Base-by-base conservation (phyloP, 2,113 vertebrate genomes). In the Campylorhamphus procurvoides region DNA sequence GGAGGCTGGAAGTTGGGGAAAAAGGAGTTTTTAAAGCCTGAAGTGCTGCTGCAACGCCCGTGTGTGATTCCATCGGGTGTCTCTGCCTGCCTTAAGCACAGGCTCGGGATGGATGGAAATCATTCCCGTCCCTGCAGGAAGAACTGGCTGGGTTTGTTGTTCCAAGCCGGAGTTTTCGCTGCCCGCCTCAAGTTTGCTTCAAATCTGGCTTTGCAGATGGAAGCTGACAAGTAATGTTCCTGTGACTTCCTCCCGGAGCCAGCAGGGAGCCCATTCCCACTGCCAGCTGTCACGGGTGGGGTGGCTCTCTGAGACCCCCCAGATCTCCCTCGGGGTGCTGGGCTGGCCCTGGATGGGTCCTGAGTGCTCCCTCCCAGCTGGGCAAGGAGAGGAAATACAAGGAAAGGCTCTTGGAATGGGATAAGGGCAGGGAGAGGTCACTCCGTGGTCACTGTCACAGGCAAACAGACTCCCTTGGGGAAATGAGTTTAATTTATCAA, bases 161-260 rank as follows among this genome's bases (percentile, higher is more conserved):
- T 84, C 18, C 4, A 18, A 42, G 63, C 44, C 18, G 7, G 35
- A 69, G 73, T 64, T 74, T 74, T 7, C 7, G 62, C 83, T 79
- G 79, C 94, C 92, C 66, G 14, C 12, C 6, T 0, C 53, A 6
- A 94, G 35, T 86, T 94, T 55, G 20, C 81, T 83, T 69, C 22
- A 89, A 74, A 74, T 87, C 84, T 96, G 96, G 9, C n/a, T 93
- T 80, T 84, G 4, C 92, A 89, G 89, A 93, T 94, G 94, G 95
- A 53, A 86, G 47, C 75, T 74, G 52, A 50, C 84, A 66, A 28
- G 94, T 72, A 94, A 40, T 2, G 78, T 89, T 90, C 83, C 78
- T 25, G 79, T 23, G 75, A 12, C 28, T 77, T 17, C 37, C 80
- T 87, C 79, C 86, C 39, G 0, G 40, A 94, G 87, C 80, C 84